Conservation (phyloP, 2,797 vertebrate species). For the Sebastes glaucus region DNA sequence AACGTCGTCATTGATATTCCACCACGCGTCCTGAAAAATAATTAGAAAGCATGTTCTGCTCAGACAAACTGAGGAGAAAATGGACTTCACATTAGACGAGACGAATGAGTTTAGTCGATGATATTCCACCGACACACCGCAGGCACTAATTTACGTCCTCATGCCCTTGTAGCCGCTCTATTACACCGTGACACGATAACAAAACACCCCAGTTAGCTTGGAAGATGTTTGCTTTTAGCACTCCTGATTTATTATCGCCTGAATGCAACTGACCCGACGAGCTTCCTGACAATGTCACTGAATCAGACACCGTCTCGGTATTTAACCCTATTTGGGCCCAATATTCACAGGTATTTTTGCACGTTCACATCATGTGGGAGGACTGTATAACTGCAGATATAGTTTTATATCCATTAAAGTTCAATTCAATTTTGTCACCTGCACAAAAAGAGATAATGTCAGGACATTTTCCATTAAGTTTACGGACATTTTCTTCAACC, state of each 20-base stretch:
- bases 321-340: not conserved
- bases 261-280: not conserved
- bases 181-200: not conserved
- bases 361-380: not conserved
- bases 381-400: not conserved
- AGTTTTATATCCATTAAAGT: too few relatives aligned
- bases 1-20: not conserved
- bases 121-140: not conserved
- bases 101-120: not conserved
- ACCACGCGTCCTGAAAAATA: not conserved
- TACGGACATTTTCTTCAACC: too few relatives aligned
- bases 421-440: too few relatives aligned
- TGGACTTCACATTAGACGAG: not conserved
- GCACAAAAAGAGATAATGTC: too few relatives aligned
- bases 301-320: not conserved
- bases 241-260: not conserved
- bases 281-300: not conserved
- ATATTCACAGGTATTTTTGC: not conserved
- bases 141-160: not conserved
- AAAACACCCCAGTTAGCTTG: not conserved
- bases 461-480: too few relatives aligned
- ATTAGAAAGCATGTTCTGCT: not conserved
- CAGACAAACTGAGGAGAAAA: not conserved
- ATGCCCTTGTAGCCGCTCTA: not conserved
- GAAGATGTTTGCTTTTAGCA: not conserved